phyloP scores from a whole-genome alignment of 2,888 invertebrate species.

The Ophion ventricosus region DNA sequence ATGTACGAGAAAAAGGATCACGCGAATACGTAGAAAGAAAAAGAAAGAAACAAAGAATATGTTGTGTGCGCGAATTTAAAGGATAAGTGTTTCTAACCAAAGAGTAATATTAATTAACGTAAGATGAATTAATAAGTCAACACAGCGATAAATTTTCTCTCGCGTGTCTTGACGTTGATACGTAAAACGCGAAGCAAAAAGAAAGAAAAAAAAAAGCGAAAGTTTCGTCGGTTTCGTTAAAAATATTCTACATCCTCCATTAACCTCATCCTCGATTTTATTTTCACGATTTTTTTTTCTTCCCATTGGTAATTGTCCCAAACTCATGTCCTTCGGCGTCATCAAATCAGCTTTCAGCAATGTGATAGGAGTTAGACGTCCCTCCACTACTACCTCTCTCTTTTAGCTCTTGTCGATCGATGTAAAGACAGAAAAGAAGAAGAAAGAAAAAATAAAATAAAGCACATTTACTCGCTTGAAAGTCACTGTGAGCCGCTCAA shows the following conservation, averaged over 20 bases:
- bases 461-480: conserved; percentile 69
- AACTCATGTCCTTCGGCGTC: conserved; percentile 57
- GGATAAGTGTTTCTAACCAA: conserved; percentile 81
- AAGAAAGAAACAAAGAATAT: background rate
- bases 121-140: conserved; percentile 65
- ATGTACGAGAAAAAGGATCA: background rate
- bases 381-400: conserved; percentile 13
- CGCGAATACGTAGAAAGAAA: background rate
- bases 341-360: conserved; percentile 69
- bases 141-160: conserved; percentile 55
- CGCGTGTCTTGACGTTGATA: conserved; percentile 51
- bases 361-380: conserved; percentile 67
- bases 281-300: background rate
- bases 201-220: conserved; percentile 17
- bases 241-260: conserved; percentile 5
- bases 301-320: conserved; percentile 19
- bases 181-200: conserved; percentile 21
- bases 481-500: conserved; percentile 74
- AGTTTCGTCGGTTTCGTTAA: conserved; percentile 26
- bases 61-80: conserved; percentile 58
- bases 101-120: conserved; percentile 79
- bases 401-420: conserved; percentile 70
- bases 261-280: background rate
- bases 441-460: conserved; percentile 54
- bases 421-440: conserved; percentile 66